Percentiles rank a stretch among this genome's conserved stretches.
Evolutionary conservation across 2,888 invertebrate genomes (phyloP).

Genomic region (Melanostoma scalare): DNA sequence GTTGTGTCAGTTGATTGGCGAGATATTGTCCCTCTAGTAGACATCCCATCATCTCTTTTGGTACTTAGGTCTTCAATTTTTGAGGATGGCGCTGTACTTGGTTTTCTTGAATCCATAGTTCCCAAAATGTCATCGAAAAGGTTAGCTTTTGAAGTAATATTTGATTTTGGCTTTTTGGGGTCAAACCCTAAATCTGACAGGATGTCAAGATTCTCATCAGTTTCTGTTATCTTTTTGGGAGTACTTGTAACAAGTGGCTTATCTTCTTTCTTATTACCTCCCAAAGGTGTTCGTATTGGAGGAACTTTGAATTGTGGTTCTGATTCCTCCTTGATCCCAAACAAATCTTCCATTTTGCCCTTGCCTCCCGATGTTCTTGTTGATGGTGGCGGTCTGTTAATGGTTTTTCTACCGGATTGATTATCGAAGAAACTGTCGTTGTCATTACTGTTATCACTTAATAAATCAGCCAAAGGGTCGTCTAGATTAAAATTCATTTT

Average conservation of each 20-base stretch:
- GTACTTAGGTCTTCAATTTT: slow-evolving; percentile 65
- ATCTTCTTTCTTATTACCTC: slow-evolving; percentile 31
- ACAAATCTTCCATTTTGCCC: slow-evolving; percentile 80
- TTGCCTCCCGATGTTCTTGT: slow-evolving; percentile 72
- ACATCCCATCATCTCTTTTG: slow-evolving; percentile 57
- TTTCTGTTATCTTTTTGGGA: slow-evolving; percentile 74
- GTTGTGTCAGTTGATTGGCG: slow-evolving; percentile 81
- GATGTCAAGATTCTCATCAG: slow-evolving; percentile 76
- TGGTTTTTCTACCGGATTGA: slow-evolving; percentile 65
- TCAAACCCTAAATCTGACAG: slow-evolving; percentile 81
- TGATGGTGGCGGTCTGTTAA: slow-evolving; percentile 19
- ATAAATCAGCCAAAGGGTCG: slow-evolving; percentile 86
- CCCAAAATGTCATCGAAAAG: slow-evolving; percentile 80
- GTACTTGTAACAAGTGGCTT: slow-evolving; percentile 74
- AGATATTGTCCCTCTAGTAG: slow-evolving; percentile 77
- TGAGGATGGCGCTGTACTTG: slow-evolving; percentile 74
- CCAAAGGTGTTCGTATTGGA: slow-evolving; percentile 26
- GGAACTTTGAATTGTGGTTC: slow-evolving; percentile 72
- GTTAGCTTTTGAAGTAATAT: slow-evolving; percentile 75
- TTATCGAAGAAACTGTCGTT: slow-evolving; percentile 88
- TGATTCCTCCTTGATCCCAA: slow-evolving; percentile 80
- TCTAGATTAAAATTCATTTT: slow-evolving; percentile 85
- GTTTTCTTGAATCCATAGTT: slow-evolving; percentile 75
- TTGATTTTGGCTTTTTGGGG: slow-evolving; percentile 80
- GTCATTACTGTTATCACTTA: slow-evolving; percentile 87